A percentile compares a stretch with the other conserved stretches of the same genome.
Conservation (phyloP, 2,888 invertebrate species). For the Melanchra persicariae region DNA sequence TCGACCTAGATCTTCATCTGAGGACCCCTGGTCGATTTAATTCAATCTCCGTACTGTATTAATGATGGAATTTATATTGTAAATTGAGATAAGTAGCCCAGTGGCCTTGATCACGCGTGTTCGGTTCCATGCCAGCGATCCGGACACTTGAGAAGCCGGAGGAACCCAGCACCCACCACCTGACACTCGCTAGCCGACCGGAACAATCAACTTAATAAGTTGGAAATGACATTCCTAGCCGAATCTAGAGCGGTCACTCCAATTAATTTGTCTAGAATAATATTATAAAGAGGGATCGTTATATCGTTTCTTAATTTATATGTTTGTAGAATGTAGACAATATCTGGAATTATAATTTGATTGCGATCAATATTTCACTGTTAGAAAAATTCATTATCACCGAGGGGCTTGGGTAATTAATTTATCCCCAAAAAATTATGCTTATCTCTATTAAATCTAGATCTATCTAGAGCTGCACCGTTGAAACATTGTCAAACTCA, state of each 20-base stretch:
- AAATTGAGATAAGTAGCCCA: constrained; percentile 74
- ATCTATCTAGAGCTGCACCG: background rate
- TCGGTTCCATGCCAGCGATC: constrained; percentile 78
- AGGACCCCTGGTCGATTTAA: constrained; percentile 26
- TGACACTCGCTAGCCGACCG: constrained; percentile 72
- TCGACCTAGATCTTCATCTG: constrained; percentile 29
- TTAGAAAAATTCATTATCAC: background rate
- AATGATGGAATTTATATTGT: constrained; percentile 69
- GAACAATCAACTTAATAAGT: constrained; percentile 53
- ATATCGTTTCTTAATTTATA: background rate
- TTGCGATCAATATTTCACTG: too few species aligned
- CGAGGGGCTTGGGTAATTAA: too few species aligned
- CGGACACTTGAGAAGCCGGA: constrained; percentile 77
- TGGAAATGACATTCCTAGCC: constrained; percentile 28
- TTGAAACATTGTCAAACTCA: constrained; percentile 2
- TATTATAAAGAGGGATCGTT: background rate
- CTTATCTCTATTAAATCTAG: too few species aligned
- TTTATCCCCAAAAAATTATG: too few species aligned
- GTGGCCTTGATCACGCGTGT: constrained; percentile 82
- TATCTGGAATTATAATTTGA: background rate
- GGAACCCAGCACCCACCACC: constrained; percentile 74
- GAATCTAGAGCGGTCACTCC: constrained; percentile 17
- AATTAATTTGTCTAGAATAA: constrained; percentile 2
- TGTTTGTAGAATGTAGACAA: background rate
- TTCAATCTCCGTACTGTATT: constrained; percentile 48